These are phyloP conservation scores for Leptonema lineaticorne DNA, from an alignment of 1,140 invertebrate species.

Conservation along the genomic window DNA sequence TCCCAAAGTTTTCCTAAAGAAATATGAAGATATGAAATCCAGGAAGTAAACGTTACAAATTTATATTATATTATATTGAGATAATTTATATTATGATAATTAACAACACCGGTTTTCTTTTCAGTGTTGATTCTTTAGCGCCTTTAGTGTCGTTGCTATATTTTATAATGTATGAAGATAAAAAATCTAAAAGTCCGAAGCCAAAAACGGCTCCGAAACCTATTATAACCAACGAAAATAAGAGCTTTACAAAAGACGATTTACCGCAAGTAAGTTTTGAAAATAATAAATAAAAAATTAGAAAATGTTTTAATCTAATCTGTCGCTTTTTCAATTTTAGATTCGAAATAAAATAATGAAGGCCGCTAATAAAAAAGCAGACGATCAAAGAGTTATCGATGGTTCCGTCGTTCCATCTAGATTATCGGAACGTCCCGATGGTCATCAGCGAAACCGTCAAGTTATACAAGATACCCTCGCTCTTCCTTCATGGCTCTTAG, in stretches of 20 bases:
- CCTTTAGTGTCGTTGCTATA: conserved; percentile 52
- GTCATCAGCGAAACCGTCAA: conserved; percentile 41
- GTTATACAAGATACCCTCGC: conserved; percentile 48
- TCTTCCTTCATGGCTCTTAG: conserved; percentile 53
- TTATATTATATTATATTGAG: no score
- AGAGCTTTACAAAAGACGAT: conserved; percentile 55
- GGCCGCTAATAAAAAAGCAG: conserved; percentile 52
- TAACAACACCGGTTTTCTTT: no score
- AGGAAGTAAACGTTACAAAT: conserved; percentile 50
- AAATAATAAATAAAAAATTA: no score
- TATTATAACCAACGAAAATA: conserved; percentile 52
- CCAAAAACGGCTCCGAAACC: conserved; percentile 56
- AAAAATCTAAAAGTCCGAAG: conserved; percentile 48
- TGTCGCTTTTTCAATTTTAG: conserved; percentile 41
- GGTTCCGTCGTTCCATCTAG: background rate
- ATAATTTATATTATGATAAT: no score
- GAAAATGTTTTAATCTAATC: background rate
- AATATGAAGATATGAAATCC: conserved; percentile 53
- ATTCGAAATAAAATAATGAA: conserved; percentile 55
- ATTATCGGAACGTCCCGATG: conserved; percentile 44
- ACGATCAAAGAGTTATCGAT: conserved; percentile 49
- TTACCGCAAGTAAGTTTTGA: conserved; percentile 49
- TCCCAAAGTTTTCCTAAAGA: conserved; percentile 52
- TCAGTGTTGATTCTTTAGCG: conserved; percentile 52
- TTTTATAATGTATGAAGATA: conserved; percentile 53